Base-by-base conservation (phyloP, 2,888 invertebrate genomes). In the Pseudanteris insignis region DNA sequence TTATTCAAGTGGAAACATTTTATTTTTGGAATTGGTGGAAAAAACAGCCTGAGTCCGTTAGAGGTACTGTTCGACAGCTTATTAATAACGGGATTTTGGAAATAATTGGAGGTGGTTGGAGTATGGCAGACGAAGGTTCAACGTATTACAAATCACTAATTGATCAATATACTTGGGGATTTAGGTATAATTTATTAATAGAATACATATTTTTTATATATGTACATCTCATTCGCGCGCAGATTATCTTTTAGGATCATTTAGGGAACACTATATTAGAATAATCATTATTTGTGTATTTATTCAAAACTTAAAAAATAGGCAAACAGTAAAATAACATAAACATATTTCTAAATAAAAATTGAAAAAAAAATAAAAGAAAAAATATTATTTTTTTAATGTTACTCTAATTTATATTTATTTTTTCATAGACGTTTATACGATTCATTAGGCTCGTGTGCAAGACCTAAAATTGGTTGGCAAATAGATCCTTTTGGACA, bases 401-500 rank as follows among this genome's bases (percentile, higher is more conserved):
- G 6, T 18, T 4, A 18, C 18, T 18, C 18, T 4, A 18, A 3
- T 18, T 3, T 18, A 18, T 18, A 4, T 4, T 18, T 18, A 26
- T n/a, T n/a, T n/a, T n/a, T n/a, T 26, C 2, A 26, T n/a, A 81
- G 82, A 46, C 80, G 81, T 2, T 67, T 85, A 6, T 84, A 89
- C 67, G 85, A 88, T 4, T 87, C 88, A 0, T 89, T 91, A 70
- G 90, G 89, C 0, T 77, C 81, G 0, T 92, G 91, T 72, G 92
- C 86, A 0, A 81, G 86, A 2, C 92, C 93, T 0, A 84, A 84
- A 48, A 85, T 89, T 5, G 92, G 77, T 21, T 95, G 92, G 92
- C 92, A 90, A 73, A 89, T 90, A 14, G 93, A 94, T 74, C 92
- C 92, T 0, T 93, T 93, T 71, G 93, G 93, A 0, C 93, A 93